Percentiles rank a stretch among this genome's conserved stretches.
phyloP scores from a whole-genome alignment of 2,797 vertebrate genomes.

The Cryptoprocta ferox region DNA sequence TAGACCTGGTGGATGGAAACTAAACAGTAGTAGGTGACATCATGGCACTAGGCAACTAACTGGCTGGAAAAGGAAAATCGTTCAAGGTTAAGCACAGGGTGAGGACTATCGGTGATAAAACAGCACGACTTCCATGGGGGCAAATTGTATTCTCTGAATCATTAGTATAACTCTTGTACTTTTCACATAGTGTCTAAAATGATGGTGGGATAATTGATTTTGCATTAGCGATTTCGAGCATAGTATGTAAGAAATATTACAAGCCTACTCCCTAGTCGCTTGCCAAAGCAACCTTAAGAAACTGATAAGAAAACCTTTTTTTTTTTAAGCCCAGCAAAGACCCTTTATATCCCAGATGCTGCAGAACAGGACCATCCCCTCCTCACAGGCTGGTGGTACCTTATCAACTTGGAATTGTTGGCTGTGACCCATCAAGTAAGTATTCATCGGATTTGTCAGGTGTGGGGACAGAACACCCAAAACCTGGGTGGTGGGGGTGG shows the following conservation, averaged over 20 bases:
- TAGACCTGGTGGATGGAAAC: background rate
- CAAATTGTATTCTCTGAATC: slow-evolving; percentile 13
- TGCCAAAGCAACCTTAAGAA: slow-evolving; percentile 41
- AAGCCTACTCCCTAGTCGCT: slow-evolving; percentile 5
- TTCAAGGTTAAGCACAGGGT: slow-evolving; percentile 38
- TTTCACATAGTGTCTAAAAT: slow-evolving; percentile 41
- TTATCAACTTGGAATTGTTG: background rate
- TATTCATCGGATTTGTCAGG: background rate
- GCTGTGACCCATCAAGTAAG: background rate
- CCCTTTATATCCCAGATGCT: background rate
- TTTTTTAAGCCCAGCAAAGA: background rate
- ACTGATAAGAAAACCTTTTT: background rate
- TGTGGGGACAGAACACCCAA: background rate
- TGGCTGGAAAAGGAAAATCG: background rate
- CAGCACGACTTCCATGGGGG: background rate
- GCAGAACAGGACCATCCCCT: background rate
- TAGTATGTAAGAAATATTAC: slow-evolving; percentile 30
- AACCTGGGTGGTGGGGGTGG: background rate
- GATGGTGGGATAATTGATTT: slow-evolving; percentile 50
- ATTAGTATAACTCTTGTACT: slow-evolving; percentile 20
- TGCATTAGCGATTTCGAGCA: slow-evolving; percentile 15
- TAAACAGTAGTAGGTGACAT: background rate
- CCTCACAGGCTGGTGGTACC: too few relatives aligned
- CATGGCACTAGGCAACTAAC: background rate
- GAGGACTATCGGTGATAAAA: background rate